phyloP scores from a whole-genome alignment of 2,888 invertebrate species.

The Polymixis flavicincta region DNA sequence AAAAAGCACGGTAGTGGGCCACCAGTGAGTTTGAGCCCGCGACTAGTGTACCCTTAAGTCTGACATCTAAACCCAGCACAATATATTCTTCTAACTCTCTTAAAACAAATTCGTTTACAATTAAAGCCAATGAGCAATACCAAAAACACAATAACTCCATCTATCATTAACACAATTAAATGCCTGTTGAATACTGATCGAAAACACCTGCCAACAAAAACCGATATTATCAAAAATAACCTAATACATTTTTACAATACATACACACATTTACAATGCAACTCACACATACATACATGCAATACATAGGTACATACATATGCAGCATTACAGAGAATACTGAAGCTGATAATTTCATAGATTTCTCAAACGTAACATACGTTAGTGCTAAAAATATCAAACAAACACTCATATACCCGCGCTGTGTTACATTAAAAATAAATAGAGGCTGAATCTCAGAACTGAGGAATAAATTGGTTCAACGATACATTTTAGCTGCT shows the following conservation, averaged over 20 bases:
- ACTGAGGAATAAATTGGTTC: constrained; percentile 51
- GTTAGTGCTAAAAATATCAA: constrained; percentile 66
- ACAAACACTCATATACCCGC: constrained; percentile 63
- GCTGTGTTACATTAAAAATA: constrained; percentile 66
- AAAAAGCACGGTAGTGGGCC: too few relatives aligned
- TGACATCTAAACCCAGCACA: background rate
- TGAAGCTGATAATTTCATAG: constrained; percentile 60
- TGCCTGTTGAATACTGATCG: constrained; percentile 27
- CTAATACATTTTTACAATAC: constrained; percentile 10
- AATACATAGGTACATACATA: constrained; percentile 13
- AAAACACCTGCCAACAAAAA: constrained; percentile 54
- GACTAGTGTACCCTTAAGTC: too few relatives aligned
- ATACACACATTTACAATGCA: background rate
- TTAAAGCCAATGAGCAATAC: constrained; percentile 36
- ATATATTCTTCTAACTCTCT: background rate
- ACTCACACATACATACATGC: background rate
- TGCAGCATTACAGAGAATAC: constrained; percentile 28
- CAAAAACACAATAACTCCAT: constrained; percentile 31
- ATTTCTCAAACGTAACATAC: constrained; percentile 55
- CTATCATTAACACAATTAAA: constrained; percentile 40
- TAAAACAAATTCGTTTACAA: constrained; percentile 2
- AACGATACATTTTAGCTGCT: constrained; percentile 35
- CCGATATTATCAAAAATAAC: constrained; percentile 49
- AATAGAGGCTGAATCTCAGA: constrained; percentile 61
- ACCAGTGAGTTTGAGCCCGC: too few relatives aligned